Evolutionary conservation across 2,797 vertebrate genomes (phyloP).

Genomic region (Helarctos malayanus): DNA sequence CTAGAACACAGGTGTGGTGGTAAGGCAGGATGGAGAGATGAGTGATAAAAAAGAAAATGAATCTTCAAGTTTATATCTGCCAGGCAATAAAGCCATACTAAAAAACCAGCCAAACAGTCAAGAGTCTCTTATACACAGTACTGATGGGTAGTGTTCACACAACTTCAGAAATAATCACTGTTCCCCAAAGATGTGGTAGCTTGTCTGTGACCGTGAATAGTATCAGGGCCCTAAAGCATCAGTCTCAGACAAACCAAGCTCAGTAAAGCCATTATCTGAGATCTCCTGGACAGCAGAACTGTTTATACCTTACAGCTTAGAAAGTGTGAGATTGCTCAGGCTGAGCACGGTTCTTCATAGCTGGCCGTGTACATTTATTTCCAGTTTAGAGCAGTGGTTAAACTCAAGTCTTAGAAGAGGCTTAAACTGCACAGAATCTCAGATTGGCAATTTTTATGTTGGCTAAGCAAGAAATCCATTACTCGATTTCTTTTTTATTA

Average conservation of each 20-base stretch:
- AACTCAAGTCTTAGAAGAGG: neutral
- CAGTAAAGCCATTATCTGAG: neutral
- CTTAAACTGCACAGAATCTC: neutral
- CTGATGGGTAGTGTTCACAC: neutral
- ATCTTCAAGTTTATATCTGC: conserved; percentile 7
- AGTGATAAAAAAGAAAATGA: neutral
- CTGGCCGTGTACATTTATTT: neutral
- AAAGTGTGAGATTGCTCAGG: neutral
- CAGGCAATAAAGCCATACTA: neutral
- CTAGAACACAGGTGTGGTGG: neutral
- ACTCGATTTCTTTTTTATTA: conserved; percentile 44
- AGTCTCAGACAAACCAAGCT: neutral
- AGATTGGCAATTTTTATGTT: neutral
- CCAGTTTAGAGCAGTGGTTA: neutral
- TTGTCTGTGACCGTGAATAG: neutral
- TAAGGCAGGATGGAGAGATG: neutral
- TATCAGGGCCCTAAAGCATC: neutral
- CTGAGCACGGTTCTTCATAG: neutral
- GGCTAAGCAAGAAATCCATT: conserved; percentile 36
- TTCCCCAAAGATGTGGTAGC: neutral
- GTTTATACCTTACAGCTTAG: neutral
- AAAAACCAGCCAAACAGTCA: neutral
- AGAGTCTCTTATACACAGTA: neutral
- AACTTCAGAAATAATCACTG: neutral
- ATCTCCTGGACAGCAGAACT: neutral